phyloP scores from a whole-genome alignment of 2,113 vertebrate genomes.

The Nesospiza acunhae region DNA sequence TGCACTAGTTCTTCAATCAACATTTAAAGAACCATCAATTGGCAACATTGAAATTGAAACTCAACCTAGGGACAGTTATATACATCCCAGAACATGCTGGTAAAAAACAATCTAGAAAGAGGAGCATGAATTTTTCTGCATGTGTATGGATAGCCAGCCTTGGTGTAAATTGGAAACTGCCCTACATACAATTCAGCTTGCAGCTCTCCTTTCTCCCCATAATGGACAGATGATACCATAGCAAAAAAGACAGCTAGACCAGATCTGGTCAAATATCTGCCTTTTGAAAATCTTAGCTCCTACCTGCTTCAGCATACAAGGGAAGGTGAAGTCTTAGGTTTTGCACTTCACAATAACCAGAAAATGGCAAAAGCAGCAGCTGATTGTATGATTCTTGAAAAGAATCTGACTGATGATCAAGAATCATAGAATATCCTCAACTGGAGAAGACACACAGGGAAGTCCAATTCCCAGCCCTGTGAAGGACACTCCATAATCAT shows the following conservation, averaged over 20 bases:
- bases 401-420: neutral
- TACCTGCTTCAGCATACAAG: neutral
- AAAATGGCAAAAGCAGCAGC: neutral
- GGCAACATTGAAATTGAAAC: neutral
- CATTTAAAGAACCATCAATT: slow-evolving; percentile 11
- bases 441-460: neutral
- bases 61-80: neutral
- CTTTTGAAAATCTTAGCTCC: neutral
- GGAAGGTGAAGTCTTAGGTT: neutral
- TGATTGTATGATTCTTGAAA: neutral
- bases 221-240: neutral
- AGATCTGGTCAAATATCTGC: neutral
- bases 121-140: neutral
- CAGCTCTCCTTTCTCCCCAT: neutral
- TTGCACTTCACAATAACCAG: neutral
- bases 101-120: neutral
- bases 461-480: neutral
- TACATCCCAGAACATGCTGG: neutral
- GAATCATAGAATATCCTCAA: neutral
- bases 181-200: neutral
- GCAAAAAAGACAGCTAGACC: neutral
- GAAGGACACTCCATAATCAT: neutral
- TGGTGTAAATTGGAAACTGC: neutral
- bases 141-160: neutral
- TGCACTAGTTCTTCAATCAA: neutral